phyloP scores from a whole-genome alignment of 2,797 vertebrate genomes.

The Eidolon dupreanum region DNA sequence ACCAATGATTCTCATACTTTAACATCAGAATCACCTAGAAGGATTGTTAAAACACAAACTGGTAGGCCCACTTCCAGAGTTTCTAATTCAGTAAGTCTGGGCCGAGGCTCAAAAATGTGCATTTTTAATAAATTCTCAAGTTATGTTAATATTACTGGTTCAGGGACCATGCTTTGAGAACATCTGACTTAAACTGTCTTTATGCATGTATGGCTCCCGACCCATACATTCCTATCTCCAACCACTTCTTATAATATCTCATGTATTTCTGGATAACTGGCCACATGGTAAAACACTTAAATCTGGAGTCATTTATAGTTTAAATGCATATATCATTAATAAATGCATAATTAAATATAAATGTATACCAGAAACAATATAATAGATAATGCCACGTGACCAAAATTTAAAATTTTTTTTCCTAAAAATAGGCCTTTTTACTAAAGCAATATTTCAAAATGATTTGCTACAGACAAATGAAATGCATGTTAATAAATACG shows the following conservation, averaged over 20 bases:
- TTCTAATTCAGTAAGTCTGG: neutral
- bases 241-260: neutral
- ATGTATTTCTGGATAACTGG: neutral
- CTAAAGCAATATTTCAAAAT: slow-evolving; percentile 8
- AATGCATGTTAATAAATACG: neutral
- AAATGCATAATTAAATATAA: slow-evolving; percentile 20
- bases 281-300: neutral
- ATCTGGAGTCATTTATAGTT: neutral
- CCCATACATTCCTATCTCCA: neutral
- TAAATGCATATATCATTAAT: neutral
- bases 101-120: neutral
- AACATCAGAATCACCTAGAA: neutral
- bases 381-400: neutral
- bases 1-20: neutral
- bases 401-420: neutral
- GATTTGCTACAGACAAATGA: neutral
- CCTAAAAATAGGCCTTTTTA: slow-evolving; percentile 22
- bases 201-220: neutral
- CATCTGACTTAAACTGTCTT: neutral
- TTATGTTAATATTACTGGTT: neutral
- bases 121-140: neutral
- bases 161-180: slow-evolving; percentile 1
- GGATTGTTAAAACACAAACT: neutral
- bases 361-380: neutral
- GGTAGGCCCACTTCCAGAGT: neutral